Evolutionary conservation across 2,888 invertebrate genomes (phyloP).

Genomic region (Lithophane ornitopus): DNA sequence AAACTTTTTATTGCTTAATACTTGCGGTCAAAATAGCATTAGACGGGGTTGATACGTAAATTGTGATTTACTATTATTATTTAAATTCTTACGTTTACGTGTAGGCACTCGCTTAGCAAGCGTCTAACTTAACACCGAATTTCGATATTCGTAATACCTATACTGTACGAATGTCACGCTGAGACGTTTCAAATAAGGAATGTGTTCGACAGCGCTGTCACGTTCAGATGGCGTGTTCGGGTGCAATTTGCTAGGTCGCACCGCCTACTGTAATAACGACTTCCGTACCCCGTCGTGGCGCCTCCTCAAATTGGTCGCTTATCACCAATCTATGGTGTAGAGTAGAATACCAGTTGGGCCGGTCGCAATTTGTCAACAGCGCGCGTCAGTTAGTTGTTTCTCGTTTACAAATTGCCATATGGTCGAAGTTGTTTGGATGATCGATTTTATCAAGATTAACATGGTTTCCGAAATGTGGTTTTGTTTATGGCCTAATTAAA

Average conservation of each 20-base stretch:
- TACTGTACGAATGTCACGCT: conserved; percentile 82
- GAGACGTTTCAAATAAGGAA: conserved; percentile 89
- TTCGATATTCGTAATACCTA: conserved; percentile 79
- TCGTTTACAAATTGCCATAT: conserved; percentile 77
- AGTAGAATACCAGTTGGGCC: conserved; percentile 87
- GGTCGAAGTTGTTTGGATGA: conserved; percentile 58
- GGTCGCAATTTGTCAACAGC: conserved; percentile 87
- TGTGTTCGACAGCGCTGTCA: conserved; percentile 90
- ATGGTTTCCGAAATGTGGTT: conserved; percentile 9
- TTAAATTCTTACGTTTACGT: conserved; percentile 48
- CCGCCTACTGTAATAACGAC: conserved; percentile 91
- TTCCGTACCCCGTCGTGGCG: conserved; percentile 90
- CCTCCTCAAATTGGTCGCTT: conserved; percentile 91
- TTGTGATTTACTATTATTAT: conserved; percentile 60
- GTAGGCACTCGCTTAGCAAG: conserved; percentile 37
- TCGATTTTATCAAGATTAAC: conserved; percentile 55
- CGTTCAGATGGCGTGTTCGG: conserved; percentile 89
- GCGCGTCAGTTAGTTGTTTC: conserved; percentile 79
- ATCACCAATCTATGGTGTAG: conserved; percentile 89
- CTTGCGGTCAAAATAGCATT: conserved; percentile 65
- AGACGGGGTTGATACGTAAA: conserved; percentile 53
- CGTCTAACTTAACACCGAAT: conserved; percentile 65
- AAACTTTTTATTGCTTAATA: conserved; percentile 70
- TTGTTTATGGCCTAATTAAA: conserved; percentile 3
- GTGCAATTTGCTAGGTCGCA: conserved; percentile 88